These are phyloP conservation scores for Pardosa pseudoannulata DNA, from an alignment of 2,888 invertebrate genomes.

Conservation along the genomic window DNA sequence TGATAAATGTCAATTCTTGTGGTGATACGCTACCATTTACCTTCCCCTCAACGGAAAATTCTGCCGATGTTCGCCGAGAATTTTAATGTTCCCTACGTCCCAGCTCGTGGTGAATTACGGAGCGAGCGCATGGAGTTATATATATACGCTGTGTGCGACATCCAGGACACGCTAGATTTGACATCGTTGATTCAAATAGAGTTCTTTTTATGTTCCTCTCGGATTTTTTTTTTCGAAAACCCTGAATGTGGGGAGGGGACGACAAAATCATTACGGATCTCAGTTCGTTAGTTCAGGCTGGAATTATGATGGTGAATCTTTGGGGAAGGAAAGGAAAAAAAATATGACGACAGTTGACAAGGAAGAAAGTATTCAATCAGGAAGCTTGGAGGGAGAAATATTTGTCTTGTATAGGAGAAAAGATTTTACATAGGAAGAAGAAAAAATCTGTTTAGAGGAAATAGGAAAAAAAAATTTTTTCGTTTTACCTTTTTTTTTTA, in stretches of 20 bases:
- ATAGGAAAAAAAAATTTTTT: background rate
- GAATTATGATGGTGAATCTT: background rate
- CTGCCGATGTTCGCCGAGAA: conserved; percentile 47
- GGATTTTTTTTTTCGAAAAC: background rate
- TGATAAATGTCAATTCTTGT: conserved; percentile 67
- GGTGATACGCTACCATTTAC: conserved; percentile 59
- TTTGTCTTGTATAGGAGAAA: background rate
- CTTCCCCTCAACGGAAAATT: conserved; percentile 30
- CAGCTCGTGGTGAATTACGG: conserved; percentile 51
- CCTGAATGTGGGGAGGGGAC: background rate
- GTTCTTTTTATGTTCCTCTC: conserved; percentile 15
- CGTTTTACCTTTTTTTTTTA: background rate
- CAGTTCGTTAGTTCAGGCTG: background rate
- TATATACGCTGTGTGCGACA: conserved; percentile 63
- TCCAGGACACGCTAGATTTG: conserved; percentile 68
- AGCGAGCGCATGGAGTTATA: conserved; percentile 12
- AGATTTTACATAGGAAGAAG: background rate
- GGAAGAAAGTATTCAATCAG: conserved; percentile 10
- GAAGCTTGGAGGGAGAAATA: background rate
- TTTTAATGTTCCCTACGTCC: conserved; percentile 66
- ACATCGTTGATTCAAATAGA: conserved; percentile 59
- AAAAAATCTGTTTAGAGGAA: background rate
- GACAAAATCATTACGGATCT: background rate
- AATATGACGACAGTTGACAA: background rate
- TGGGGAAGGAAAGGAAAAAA: background rate